These are phyloP conservation scores for Catharus fuscescens DNA, from an alignment of 2,113 vertebrate genomes.

Conservation along the genomic window DNA sequence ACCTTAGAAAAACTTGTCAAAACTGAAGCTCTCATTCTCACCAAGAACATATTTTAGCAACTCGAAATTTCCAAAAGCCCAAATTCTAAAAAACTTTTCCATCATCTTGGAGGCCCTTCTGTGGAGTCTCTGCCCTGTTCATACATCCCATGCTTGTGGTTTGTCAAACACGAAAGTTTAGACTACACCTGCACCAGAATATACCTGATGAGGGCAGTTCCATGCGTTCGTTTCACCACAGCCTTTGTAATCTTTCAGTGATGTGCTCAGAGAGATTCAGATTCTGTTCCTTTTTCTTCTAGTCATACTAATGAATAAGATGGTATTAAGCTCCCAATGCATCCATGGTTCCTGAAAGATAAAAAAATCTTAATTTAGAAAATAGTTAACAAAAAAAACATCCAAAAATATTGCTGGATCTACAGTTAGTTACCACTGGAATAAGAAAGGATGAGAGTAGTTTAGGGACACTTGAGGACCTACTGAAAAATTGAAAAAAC, in stretches of 20 bases:
- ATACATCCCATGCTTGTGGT: fast-evolving
- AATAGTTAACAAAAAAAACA: background rate
- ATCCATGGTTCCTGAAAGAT: background rate
- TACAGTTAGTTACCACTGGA: background rate
- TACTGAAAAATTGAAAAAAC: background rate
- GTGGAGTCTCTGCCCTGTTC: background rate
- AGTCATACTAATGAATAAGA: background rate
- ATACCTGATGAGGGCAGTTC: background rate
- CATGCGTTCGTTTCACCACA: background rate
- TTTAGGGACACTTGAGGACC: background rate
- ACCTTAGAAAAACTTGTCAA: background rate
- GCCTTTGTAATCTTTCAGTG: background rate
- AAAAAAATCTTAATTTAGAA: background rate
- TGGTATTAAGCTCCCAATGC: background rate
- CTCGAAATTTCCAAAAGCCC: background rate
- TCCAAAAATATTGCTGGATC: background rate
- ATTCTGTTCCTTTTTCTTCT: background rate
- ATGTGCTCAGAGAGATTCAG: background rate
- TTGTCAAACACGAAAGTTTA: background rate
- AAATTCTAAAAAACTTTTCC: background rate
- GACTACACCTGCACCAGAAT: background rate
- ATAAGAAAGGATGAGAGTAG: background rate
- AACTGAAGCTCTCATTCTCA: background rate
- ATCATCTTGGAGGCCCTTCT: background rate
- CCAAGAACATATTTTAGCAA: background rate